phyloP scores from a whole-genome alignment of 2,888 invertebrate species.

The Byasa hedistus region DNA sequence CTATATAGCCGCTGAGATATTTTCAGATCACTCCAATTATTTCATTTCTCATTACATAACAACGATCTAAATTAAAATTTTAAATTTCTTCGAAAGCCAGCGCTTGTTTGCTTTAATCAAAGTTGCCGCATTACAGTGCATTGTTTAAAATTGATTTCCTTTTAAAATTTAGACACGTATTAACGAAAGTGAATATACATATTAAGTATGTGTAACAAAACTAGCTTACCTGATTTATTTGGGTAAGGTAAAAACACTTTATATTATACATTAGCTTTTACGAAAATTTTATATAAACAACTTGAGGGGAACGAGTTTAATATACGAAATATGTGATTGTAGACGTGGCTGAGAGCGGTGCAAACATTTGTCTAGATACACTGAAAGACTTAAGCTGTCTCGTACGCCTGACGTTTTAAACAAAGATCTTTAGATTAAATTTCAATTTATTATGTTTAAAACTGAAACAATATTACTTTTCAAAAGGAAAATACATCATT shows the following conservation, averaged over 20 bases:
- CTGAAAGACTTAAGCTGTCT: slow-evolving; percentile 1
- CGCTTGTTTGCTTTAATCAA: not conserved
- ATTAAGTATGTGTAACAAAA: too few species aligned
- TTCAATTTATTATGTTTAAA: not conserved
- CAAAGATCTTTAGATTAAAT: not conserved
- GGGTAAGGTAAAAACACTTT: too few species aligned
- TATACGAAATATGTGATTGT: slow-evolving; percentile 1
- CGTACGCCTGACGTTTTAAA: not conserved
- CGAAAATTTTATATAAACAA: not conserved
- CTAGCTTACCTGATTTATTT: too few species aligned
- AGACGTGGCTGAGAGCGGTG: slow-evolving; percentile 1
- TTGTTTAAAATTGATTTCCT: not conserved
- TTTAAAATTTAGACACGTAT: too few species aligned
- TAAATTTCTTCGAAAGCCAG: not conserved
- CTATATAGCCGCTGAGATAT: too few species aligned
- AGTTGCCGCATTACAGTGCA: not conserved
- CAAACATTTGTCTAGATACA: slow-evolving; percentile 2
- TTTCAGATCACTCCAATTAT: not conserved
- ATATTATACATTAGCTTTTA: too few species aligned
- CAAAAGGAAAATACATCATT: too few species aligned
- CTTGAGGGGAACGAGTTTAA: not conserved
- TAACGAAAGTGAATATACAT: too few species aligned
- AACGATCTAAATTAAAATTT: not conserved
- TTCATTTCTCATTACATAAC: not conserved
- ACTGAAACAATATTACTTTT: not conserved